phyloP scores from a whole-genome alignment of 2,888 invertebrate species.

The Papilio demoleus region DNA sequence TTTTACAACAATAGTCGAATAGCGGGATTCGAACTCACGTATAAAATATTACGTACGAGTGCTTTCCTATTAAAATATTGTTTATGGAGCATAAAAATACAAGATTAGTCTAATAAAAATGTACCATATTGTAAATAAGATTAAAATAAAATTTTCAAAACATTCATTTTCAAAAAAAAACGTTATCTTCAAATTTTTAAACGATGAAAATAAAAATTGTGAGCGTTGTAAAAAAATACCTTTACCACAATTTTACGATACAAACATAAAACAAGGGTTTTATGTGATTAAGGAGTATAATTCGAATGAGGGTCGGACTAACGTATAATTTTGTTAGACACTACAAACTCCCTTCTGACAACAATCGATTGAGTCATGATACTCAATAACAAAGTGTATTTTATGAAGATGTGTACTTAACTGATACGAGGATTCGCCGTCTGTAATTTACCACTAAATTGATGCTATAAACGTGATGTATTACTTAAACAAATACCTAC shows the following conservation, averaged over 20 bases:
- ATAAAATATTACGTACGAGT: too few species aligned
- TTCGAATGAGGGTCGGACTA: constrained; percentile 56
- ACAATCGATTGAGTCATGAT: constrained; percentile 78
- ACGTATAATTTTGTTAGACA: constrained; percentile 75
- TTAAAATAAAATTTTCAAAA: background rate
- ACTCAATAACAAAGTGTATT: constrained; percentile 62
- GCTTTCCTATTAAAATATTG: too few species aligned
- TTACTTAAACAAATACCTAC: constrained; percentile 58
- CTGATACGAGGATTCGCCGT: constrained; percentile 65
- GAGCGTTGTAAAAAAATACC: background rate
- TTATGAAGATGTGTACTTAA: constrained; percentile 69
- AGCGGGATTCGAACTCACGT: too few species aligned
- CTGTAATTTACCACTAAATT: constrained; percentile 49
- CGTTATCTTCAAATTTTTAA: background rate
- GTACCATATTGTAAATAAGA: background rate
- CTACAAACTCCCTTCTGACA: constrained; percentile 63
- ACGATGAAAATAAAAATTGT: background rate
- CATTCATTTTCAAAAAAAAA: background rate
- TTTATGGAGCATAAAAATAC: background rate
- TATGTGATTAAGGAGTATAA: constrained; percentile 41
- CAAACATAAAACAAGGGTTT: constrained; percentile 36
- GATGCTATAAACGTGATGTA: constrained; percentile 63
- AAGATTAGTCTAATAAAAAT: background rate
- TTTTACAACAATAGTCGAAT: too few species aligned
- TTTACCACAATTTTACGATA: constrained; percentile 23